Base-by-base conservation (phyloP, 2,113 vertebrate genomes). In the Orycteropus afer region DNA sequence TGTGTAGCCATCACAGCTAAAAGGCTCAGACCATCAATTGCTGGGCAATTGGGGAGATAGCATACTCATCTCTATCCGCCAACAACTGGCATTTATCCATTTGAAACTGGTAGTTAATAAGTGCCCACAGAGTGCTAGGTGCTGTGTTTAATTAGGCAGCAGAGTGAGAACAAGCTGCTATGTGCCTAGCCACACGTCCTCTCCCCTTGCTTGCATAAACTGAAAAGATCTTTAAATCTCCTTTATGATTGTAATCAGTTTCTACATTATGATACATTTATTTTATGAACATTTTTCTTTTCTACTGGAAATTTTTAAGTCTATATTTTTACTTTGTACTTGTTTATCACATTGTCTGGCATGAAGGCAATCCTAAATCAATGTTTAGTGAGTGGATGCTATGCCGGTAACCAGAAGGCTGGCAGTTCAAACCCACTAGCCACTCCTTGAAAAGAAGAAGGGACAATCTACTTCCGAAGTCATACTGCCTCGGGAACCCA, bases 91-190 rank as follows among this genome's bases (percentile, higher is more conserved):
- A 76, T 90, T 86, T 93, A 90, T 97, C 78, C 59, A 86, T 76
- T 95, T 81, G 67, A 91, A 93, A 94, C 45, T 57, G 81, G 73
- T 92, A 92, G 55, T 95, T 91, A 92, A 90, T 93, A 96, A 96
- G 85, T 92, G 90, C 51, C 81, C 85, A 65, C 88, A 71, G 90
- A 94, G 90, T 87, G 15, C 37, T 93, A 78, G 84, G 86, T 93
- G 74, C 88, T 95, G 82, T 88, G 61, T 93, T 95, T 93, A 90
- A 95, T 89, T 88, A 95, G 67, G 81, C 88, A 92, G 32, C 85
- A 61, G 37, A 40, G 82, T 86, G 57, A 82, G 78, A 96, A 82
- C 55, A 92, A 81, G 49, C 69, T 90, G 59, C 69, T 65, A 34
- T 34, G 45, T 73, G 65, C 22, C 45, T 80, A 42, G n/a, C 51